phyloP scores from a whole-genome alignment of 2,113 vertebrate species.

The Centropus unirufus region DNA sequence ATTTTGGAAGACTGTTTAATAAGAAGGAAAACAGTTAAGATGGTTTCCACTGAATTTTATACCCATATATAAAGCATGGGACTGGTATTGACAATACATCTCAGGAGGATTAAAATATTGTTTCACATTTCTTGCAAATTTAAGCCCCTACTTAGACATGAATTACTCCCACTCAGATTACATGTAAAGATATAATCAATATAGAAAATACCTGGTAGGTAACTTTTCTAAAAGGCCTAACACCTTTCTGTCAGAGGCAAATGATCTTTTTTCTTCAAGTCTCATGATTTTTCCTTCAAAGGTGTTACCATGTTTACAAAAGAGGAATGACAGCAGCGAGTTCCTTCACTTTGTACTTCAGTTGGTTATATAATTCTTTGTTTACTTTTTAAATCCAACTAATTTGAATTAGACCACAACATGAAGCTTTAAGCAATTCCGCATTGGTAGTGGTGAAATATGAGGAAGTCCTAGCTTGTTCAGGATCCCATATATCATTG shows the following conservation, averaged over 20 bases:
- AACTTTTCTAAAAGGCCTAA: not conserved
- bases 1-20: slow-evolving; percentile 78
- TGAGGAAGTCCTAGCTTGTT: slow-evolving; percentile 11
- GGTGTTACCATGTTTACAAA: not conserved
- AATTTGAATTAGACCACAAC: slow-evolving; percentile 1
- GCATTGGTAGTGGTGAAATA: not conserved
- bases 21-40: slow-evolving; percentile 75
- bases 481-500: slow-evolving; percentile 40
- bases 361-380: not conserved
- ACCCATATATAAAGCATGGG: slow-evolving; percentile 44
- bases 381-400: slow-evolving; percentile 32
- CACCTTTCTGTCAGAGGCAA: not conserved
- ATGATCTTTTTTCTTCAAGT: not conserved
- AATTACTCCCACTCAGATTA: slow-evolving; percentile 8
- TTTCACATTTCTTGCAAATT: slow-evolving; percentile 49
- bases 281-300: not conserved
- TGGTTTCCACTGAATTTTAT: slow-evolving; percentile 67
- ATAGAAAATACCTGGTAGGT: not conserved
- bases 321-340: not conserved
- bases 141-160: slow-evolving; percentile 1
- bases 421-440: slow-evolving; percentile 13
- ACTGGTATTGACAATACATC: slow-evolving; percentile 37
- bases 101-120: slow-evolving; percentile 56
- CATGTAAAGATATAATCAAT: slow-evolving; percentile 6
- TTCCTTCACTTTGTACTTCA: not conserved